These are phyloP conservation scores for Darevskia mixta DNA, from an alignment of 2,797 vertebrate species.

Conservation along the genomic window DNA sequence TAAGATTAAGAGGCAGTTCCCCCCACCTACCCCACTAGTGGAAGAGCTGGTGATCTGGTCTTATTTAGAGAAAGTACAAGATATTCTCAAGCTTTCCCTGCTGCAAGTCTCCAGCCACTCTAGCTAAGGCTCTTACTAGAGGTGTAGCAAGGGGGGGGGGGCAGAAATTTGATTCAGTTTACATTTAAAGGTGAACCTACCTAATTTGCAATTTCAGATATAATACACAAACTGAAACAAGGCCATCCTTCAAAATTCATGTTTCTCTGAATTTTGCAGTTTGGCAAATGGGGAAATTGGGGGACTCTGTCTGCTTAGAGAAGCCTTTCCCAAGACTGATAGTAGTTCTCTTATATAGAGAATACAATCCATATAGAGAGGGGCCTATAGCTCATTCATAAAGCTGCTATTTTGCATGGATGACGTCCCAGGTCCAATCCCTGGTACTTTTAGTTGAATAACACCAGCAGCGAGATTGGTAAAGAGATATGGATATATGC, in stretches of 20 bases:
- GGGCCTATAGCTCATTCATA: background rate
- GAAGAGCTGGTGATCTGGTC: background rate
- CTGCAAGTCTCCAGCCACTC: fast-evolving
- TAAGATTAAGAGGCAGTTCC: constrained; percentile 47
- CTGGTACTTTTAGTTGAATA: background rate
- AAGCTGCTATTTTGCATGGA: background rate
- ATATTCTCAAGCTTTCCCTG: constrained; percentile 5
- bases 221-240: too few species aligned
- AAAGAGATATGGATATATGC: background rate
- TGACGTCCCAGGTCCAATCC: background rate
- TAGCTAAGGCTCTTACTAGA: background rate
- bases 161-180: background rate
- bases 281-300: background rate
- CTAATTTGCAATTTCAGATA: too few species aligned
- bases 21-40: background rate
- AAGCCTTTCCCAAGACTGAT: background rate
- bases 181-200: background rate
- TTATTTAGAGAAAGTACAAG: constrained; percentile 10
- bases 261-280: too few species aligned
- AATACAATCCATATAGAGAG: background rate
- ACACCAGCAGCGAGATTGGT: background rate
- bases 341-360: background rate
- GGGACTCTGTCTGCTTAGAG: background rate
- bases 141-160: background rate
- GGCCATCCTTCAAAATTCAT: too few species aligned